Percentiles rank a stretch among this genome's conserved stretches.
phyloP scores from a whole-genome alignment of 2,888 invertebrate species.

The Acrobasis repandana region DNA sequence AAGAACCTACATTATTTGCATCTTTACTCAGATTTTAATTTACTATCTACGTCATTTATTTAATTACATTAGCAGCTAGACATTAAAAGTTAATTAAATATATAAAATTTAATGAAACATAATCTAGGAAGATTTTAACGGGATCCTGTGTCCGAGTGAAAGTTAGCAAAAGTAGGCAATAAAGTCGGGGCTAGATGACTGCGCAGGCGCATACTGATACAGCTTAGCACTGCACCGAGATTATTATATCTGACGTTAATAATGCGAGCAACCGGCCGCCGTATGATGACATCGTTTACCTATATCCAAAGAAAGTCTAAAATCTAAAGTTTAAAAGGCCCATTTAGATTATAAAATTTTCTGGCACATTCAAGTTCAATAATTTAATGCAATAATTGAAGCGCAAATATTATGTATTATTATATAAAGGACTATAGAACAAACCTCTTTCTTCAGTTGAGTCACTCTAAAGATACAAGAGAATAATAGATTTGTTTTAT shows the following conservation, averaged over 20 bases:
- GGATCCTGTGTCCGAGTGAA: constrained; percentile 18
- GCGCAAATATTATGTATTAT: no score
- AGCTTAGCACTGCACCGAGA: neutral
- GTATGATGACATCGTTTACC: neutral
- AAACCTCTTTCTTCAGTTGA: no score
- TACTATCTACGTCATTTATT: neutral
- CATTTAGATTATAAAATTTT: no score
- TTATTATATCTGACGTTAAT: constrained; percentile 4
- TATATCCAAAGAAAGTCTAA: no score
- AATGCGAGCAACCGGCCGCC: neutral
- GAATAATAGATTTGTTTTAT: no score
- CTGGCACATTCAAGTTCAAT: no score
- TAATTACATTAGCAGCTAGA: neutral
- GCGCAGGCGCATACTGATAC: neutral
- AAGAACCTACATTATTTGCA: no score
- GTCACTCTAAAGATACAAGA: no score
- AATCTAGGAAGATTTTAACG: constrained; percentile 19
- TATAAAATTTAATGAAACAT: neutral
- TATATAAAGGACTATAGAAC: no score
- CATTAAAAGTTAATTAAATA: constrained; percentile 5
- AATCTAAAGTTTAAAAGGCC: no score
- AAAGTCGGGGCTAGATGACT: constrained; percentile 7
- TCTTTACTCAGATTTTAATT: no score
- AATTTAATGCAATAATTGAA: no score
- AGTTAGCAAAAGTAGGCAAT: constrained; percentile 15